Evolutionary conservation across 2,113 vertebrate species (phyloP).

Genomic region (Oreochromis tanganicae): DNA sequence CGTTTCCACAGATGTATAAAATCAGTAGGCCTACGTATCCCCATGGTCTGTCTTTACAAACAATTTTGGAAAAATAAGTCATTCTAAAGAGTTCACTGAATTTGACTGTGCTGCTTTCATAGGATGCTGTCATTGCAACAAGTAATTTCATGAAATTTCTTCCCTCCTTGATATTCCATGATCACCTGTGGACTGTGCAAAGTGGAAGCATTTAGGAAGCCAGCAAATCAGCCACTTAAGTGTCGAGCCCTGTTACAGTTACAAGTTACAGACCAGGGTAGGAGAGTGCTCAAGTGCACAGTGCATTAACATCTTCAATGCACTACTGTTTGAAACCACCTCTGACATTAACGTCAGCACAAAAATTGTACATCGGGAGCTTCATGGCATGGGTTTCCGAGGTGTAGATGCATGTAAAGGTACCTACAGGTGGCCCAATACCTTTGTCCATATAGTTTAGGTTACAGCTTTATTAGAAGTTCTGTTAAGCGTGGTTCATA

Average conservation of each 20-base stretch:
- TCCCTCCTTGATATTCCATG: neutral
- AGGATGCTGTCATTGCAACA: neutral
- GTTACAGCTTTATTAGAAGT: neutral
- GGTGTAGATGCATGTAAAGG: neutral
- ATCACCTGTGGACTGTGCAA: neutral
- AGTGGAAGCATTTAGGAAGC: neutral
- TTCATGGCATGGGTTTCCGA: neutral
- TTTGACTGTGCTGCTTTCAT: neutral
- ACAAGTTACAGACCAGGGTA: neutral
- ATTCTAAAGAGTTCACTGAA: neutral
- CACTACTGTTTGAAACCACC: neutral
- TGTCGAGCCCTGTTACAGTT: neutral
- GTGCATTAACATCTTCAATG: neutral
- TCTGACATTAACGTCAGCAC: neutral
- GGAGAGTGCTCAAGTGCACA: neutral
- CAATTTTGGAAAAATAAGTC: neutral
- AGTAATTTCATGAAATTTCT: neutral
- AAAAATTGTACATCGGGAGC: neutral
- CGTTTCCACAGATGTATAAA: neutral
- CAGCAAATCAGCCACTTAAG: neutral
- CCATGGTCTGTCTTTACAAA: neutral
- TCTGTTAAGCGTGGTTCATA: neutral
- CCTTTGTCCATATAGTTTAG: neutral
- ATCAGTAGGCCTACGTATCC: neutral
- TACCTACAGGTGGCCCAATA: neutral